Evolutionary conservation across 2,888 invertebrate genomes (phyloP).

Genomic region (Melanargia galathea): DNA sequence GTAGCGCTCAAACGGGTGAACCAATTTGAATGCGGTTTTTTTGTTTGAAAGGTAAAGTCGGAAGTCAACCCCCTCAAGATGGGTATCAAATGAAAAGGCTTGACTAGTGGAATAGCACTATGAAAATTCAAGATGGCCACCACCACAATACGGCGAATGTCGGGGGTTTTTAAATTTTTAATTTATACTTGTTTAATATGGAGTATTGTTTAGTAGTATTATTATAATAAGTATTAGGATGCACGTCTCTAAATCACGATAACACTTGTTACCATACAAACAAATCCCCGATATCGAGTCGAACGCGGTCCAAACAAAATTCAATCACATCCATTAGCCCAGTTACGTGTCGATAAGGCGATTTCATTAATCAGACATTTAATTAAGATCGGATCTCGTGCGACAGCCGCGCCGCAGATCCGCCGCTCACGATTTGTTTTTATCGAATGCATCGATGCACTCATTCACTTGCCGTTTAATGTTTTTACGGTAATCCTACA

Average conservation of each 20-base stretch:
- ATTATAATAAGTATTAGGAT: neutral
- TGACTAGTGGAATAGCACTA: too few species aligned
- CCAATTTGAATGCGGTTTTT: too few species aligned
- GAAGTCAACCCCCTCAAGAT: too few species aligned
- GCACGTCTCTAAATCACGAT: conserved; percentile 12
- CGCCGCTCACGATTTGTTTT: conserved; percentile 66
- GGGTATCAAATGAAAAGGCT: too few species aligned
- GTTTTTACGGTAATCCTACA: conserved; percentile 46
- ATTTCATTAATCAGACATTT: conserved; percentile 50
- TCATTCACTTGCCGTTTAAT: conserved; percentile 44
- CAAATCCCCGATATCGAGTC: conserved; percentile 20
- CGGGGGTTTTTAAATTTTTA: too few species aligned
- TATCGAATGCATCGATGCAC: conserved; percentile 69
- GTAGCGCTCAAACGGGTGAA: too few species aligned
- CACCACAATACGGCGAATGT: too few species aligned
- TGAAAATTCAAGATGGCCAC: too few species aligned
- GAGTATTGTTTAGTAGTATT: too few species aligned
- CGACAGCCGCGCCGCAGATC: conserved; percentile 55
- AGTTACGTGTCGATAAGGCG: conserved; percentile 46
- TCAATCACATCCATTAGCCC: conserved; percentile 55
- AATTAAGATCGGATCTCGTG: conserved; percentile 64
- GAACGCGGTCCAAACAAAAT: conserved; percentile 33
- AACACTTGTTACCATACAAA: conserved; percentile 15
- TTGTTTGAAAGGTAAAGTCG: too few species aligned
- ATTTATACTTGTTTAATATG: too few species aligned